Percentiles rank a stretch among this genome's conserved stretches.
phyloP scores from a whole-genome alignment of 1,140 invertebrate genomes.

The Anadara kagoshimensis region DNA sequence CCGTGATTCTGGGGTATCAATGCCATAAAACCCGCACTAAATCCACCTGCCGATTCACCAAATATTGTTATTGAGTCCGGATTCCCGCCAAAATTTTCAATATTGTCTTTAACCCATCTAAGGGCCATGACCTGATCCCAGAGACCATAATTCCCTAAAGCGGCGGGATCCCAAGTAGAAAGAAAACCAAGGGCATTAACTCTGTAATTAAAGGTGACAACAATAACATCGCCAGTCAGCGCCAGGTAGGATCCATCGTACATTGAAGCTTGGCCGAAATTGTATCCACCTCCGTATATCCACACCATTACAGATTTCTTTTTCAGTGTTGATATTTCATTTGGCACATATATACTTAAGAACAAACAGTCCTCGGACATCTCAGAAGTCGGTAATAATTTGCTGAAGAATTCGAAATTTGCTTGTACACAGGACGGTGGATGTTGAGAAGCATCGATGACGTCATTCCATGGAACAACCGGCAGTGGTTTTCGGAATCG shows the following conservation, averaged over 20 bases:
- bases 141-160: slow-evolving; percentile 66
- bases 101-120: slow-evolving; percentile 87
- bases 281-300: slow-evolving; percentile 90
- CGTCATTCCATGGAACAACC: slow-evolving; percentile 71
- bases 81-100: slow-evolving; percentile 91
- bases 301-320: slow-evolving; percentile 31
- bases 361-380: slow-evolving; percentile 41
- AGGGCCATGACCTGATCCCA: slow-evolving; percentile 90
- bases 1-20: slow-evolving; percentile 27
- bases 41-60: slow-evolving; percentile 94
- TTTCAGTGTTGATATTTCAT: neutral
- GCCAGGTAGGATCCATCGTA: slow-evolving; percentile 88
- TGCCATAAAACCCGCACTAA: slow-evolving; percentile 89
- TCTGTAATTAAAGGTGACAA: slow-evolving; percentile 84
- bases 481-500: slow-evolving; percentile 85
- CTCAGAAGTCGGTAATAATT: neutral
- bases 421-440: slow-evolving; percentile 14
- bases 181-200: slow-evolving; percentile 91
- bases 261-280: slow-evolving; percentile 89
- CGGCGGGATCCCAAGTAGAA: neutral
- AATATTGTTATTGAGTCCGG: slow-evolving; percentile 95
- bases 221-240: slow-evolving; percentile 83
- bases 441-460: slow-evolving; percentile 9
- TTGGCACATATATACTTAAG: slow-evolving; percentile 39
- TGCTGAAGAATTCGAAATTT: neutral